Conservation (phyloP, 2,113 vertebrate species). For the Silurus glanis region DNA sequence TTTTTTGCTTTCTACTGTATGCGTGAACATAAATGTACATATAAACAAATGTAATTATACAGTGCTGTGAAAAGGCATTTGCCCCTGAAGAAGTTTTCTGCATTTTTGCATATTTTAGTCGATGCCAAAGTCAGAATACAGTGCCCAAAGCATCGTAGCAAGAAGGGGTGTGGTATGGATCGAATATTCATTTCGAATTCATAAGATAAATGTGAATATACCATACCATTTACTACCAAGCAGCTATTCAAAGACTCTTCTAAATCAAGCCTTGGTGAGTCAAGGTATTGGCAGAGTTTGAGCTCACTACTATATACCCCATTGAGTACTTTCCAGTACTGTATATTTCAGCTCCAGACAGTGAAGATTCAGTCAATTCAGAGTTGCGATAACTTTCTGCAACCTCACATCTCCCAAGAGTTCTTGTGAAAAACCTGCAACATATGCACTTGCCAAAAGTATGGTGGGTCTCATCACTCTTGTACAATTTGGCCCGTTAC, state of each 20-base stretch:
- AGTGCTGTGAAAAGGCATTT: conserved; percentile 36
- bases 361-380: not conserved
- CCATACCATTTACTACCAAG: not conserved
- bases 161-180: not conserved
- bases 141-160: not conserved
- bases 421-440: not conserved
- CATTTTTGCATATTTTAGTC: conserved; percentile 13
- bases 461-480: not conserved
- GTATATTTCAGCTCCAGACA: not conserved
- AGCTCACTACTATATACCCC: not conserved
- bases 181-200: not conserved
- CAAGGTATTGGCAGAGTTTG: not conserved
- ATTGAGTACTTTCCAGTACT: not conserved
- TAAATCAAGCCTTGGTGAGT: not conserved
- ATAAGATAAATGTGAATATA: not conserved
- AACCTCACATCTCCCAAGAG: not conserved
- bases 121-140: not conserved
- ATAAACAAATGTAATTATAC: conserved; percentile 10
- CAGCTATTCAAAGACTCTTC: not conserved
- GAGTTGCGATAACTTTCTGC: not conserved
- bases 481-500: not conserved
- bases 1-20: conserved; percentile 52
- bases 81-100: conserved; percentile 25
- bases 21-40: conserved; percentile 38
- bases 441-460: not conserved